Evolutionary conservation across 2,113 vertebrate genomes (phyloP).

Genomic region (Cranoglanis bouderius): DNA sequence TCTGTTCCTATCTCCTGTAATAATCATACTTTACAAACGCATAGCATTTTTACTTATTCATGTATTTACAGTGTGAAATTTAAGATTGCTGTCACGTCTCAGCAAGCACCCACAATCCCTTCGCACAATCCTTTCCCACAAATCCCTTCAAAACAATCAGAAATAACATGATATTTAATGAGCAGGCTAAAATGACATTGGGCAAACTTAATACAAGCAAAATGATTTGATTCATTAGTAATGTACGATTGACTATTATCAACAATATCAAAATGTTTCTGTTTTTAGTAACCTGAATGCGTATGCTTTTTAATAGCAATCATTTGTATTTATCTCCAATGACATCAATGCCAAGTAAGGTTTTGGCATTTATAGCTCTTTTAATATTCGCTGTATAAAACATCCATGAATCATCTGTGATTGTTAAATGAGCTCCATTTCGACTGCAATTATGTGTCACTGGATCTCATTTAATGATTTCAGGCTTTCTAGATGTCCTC

Average conservation of each 20-base stretch:
- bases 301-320: not conserved
- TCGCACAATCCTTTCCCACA: not conserved
- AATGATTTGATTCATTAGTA: not conserved
- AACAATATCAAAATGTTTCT: not conserved
- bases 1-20: not conserved
- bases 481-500: constrained; percentile 1
- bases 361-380: not conserved
- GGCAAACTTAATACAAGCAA: not conserved
- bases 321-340: constrained; percentile 1
- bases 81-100: not conserved
- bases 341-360: not conserved
- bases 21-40: not conserved
- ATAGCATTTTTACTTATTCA: not conserved
- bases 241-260: not conserved
- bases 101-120: no score
- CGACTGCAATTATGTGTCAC: constrained; percentile 5
- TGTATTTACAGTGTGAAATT: not conserved
- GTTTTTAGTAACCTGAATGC: not conserved
- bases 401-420: not conserved
- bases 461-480: constrained; percentile 28
- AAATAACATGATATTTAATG: not conserved
- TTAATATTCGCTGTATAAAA: constrained; percentile 2
- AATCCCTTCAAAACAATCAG: not conserved
- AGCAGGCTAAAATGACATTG: not conserved
- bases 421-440: constrained; percentile 13